Evolutionary conservation across 1,140 invertebrate species (phyloP), one percentile per base, ranked within the genome.

Genomic region (Drosophila setifemur): DNA sequence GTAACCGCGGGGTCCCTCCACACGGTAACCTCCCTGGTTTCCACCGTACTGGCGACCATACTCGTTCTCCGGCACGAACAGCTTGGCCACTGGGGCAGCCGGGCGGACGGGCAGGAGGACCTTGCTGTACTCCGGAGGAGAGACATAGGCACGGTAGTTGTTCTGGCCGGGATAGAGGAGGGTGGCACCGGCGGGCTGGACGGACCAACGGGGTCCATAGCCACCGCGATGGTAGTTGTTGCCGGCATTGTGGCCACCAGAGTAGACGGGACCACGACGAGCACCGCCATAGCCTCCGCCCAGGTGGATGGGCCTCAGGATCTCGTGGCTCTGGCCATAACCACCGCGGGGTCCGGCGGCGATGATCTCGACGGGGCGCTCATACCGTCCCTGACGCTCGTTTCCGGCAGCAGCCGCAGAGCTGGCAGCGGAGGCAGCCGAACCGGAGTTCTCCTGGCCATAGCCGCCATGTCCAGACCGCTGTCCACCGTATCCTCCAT

Each of bases 151-250:
- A 5, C 57, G 69, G 61, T 87, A 87, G 64, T 54, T 70, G 76
- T 81, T 81, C 64, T 73, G 76, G 33, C 82, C 77, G 58, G 83
- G 83, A 18, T 87, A 77, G 29, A 87, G 49, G 8, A 87, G 67
- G 16, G 82, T 71, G 44, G 83, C 82, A 42, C 77, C 76, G 37
- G 83, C 82, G n/a, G 83, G 73, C 73, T 87, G 76, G 29, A 86
- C 81, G 4, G 81, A 55, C 47, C 48, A 85, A n/a, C 79, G 60
- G 14, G 74, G 77, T 39, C 49, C 69, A 2, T 53, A 73, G 21
- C 43, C 73, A 23, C 44, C 57, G 42, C 44, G 39, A 35, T 63
- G 50, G 37, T 53, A 37, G 31, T 57, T 54, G 49, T 42, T 55
- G 18, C 55, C 55, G 29, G n/a, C n/a, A n/a, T 33, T 33, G 31